A percentile compares a stretch with the other conserved stretches of the same genome.
Evolutionary conservation across 2,797 vertebrate species (phyloP).

Genomic region (Notamacropus eugenii): DNA sequence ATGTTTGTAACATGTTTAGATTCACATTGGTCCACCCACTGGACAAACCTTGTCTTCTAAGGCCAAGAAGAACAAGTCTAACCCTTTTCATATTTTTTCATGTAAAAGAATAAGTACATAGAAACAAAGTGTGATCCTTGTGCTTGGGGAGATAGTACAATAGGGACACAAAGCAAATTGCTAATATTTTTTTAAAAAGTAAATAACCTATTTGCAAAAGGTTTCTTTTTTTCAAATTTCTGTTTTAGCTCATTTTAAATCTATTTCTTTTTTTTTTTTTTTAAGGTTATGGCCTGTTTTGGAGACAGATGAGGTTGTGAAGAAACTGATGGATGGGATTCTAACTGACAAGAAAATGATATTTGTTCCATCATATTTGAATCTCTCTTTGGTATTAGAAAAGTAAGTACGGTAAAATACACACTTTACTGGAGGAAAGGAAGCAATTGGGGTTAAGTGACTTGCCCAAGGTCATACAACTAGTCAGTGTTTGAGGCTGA

Average conservation of each 20-base stretch:
- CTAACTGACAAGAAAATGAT: slow-evolving; percentile 80
- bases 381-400: slow-evolving; percentile 47
- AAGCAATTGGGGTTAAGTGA: not conserved
- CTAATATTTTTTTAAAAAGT: not conserved
- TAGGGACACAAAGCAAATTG: not conserved
- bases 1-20: not conserved
- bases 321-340: slow-evolving; percentile 74
- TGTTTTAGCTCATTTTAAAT: not conserved
- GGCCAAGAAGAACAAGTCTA: not conserved
- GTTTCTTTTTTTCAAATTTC: not conserved
- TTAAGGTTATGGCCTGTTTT: slow-evolving; percentile 71
- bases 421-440: not conserved
- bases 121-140: not conserved
- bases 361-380: slow-evolving; percentile 69
- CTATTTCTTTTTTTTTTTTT: not conserved
- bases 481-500: not conserved
- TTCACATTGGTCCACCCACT: not conserved
- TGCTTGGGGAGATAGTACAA: too few relatives aligned
- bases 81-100: not conserved
- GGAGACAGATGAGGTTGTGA: slow-evolving; percentile 65
- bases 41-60: not conserved
- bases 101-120: not conserved
- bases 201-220: not conserved
- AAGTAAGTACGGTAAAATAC: slow-evolving; percentile 68
- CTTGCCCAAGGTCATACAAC: not conserved